Percentiles rank a stretch among this genome's conserved stretches.
Evolutionary conservation across 2,113 vertebrate genomes (phyloP).

Genomic region (Zosterops pallidus): DNA sequence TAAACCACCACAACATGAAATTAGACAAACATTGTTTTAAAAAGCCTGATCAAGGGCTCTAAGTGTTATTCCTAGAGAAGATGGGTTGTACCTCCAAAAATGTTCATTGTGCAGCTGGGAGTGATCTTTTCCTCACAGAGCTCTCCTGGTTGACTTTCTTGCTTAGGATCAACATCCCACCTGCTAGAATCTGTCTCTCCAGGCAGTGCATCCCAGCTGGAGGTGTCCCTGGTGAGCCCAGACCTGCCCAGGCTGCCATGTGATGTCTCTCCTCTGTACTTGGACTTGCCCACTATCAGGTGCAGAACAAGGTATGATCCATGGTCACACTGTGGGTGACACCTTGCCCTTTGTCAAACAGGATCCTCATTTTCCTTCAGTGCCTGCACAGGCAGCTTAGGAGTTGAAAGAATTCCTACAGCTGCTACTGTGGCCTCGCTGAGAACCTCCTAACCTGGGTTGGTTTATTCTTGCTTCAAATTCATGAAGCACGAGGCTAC

Average conservation of each 20-base stretch:
- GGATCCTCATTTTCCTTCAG: background rate
- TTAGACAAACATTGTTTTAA: background rate
- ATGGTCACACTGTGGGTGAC: background rate
- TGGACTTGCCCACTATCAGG: background rate
- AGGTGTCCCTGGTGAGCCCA: constrained; percentile 43
- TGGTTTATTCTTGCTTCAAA: background rate
- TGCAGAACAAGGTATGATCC: constrained; percentile 66
- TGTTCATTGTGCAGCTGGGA: background rate
- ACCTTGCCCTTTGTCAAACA: background rate
- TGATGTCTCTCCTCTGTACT: constrained; percentile 24
- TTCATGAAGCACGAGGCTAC: background rate
- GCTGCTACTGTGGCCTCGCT: background rate
- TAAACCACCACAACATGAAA: background rate
- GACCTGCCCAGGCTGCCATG: constrained; percentile 30
- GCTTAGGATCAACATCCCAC: background rate
- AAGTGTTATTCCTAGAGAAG: background rate
- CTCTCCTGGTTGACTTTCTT: background rate
- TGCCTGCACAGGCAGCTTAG: background rate
- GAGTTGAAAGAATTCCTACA: background rate
- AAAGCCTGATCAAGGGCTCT: background rate
- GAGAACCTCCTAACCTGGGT: background rate
- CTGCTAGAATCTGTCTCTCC: background rate
- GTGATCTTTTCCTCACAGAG: background rate
- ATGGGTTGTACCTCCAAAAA: background rate
- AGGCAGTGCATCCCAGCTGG: background rate